Evolutionary conservation across 2,888 invertebrate genomes (phyloP), one percentile per base, ranked within the genome.

Genomic region (Caenorhabditis angaria): DNA sequence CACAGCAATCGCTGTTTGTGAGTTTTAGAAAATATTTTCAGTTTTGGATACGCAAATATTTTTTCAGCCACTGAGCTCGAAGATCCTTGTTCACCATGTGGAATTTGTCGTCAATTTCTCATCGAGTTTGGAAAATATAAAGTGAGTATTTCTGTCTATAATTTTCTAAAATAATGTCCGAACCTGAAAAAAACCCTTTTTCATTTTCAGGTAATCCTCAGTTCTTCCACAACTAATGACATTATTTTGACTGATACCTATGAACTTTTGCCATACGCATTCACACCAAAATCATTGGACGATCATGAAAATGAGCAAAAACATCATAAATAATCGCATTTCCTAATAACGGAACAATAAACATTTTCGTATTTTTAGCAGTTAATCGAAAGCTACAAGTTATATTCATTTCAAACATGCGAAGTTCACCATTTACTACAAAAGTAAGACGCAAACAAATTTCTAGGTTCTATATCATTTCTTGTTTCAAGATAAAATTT

Each of bases 101-200:
- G 87, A 3, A 65, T 86, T 27, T 87, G 87, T 57, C 75, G 87
- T 10, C 87, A 87, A 57, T 80, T 78, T 60, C 55, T 87, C 53
- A 78, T 83, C 54, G 86, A 86, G 50, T 85, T 84, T 29, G 86
- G 86, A 8, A 74, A 86, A 59, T 80, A 74, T 48, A 75, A 78
- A 65, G 85, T 85, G 25, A 65, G 71, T 29, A 20, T 56, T 18
- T 35, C 5, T 28, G 58, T 57, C 22, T 28, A 14, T 18, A 2
- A 28, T 56, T 25, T 12, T 4, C 5, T 29, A n/a, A 18, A 48
- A n/a, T n/a, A n/a, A n/a, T n/a, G n/a, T n/a, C n/a, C n/a, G n/a
- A n/a, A 48, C 27, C 4, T 53, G 4, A 18, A 12, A 48, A 18
- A 48, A 4, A n/a, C 4, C 5, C 5, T 10, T 51, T 20, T 24